Base-by-base conservation (phyloP, 1,140 invertebrate species). In the Helicoverpa armigera region DNA sequence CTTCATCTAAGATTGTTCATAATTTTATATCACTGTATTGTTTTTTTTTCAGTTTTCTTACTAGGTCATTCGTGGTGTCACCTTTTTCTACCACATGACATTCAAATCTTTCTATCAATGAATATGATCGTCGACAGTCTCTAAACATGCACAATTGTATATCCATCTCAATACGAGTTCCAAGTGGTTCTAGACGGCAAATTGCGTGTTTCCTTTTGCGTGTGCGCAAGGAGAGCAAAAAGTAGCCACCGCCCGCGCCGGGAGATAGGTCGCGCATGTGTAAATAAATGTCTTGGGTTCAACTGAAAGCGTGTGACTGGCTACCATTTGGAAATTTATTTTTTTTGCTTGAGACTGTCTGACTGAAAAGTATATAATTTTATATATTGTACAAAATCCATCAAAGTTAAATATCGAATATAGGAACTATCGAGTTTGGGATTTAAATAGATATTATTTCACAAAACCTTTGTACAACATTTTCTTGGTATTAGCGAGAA, bases 141-240 rank as follows among this genome's bases (percentile, higher is more conserved):
- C 31, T 58, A 16, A 72, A 35, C 56, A 73, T 56, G 53, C 9
- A 35, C 35, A 35, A 35, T 35, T 35, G 35, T 14, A 16, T 58
- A 72, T 72, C 50, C 50, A 54, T 72, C 18, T 72, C 69, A 72
- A 54, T 53, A 58, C 70, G 43, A 73, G 51, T 73, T 14, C 7
- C 29, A 54, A 58, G 69, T 16, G 53, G 3, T n/a, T 58, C 48
- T 18, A 63, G 58, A 76, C 58, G 48, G 18, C 73, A 51, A 76
- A 76, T 76, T 61, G 48, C 18, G n/a, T 13, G 56, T 63, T 76
- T 76, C 58, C 58, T 76, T 73, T 73, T 7, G 58, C 31, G 56
- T 76, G 35, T 16, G 48, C 14, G 12, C 3, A 29, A 3, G 13
- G 43, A 54, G 56, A 50, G 51, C 60, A 76, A 76, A 63, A 61